A percentile compares a stretch with the other conserved stretches of the same genome.
Evolutionary conservation across 2,113 vertebrate species (phyloP).

Genomic region (Cynopterus brachyotis): DNA sequence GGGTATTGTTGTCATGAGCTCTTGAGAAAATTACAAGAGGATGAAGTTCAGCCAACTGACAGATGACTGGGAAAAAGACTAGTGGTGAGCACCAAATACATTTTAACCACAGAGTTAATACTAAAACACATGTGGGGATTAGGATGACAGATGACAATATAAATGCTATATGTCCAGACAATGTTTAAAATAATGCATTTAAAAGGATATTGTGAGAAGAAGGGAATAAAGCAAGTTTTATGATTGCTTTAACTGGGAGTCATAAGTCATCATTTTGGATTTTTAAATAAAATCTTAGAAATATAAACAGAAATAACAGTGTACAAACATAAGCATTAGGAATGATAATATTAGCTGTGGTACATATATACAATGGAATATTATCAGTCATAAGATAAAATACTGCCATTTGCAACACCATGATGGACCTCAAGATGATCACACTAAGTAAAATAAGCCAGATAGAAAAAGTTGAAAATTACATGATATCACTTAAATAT

Average conservation of each 20-base stretch:
- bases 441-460: no score
- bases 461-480: no score
- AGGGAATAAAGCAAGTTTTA: neutral
- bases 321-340: neutral
- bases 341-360: neutral
- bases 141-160: neutral
- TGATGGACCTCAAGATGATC: no score
- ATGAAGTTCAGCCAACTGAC: neutral
- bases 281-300: conserved; percentile 17
- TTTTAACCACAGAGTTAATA: neutral
- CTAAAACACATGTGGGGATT: neutral
- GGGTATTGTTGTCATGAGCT: neutral
- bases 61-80: neutral
- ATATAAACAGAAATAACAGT: neutral
- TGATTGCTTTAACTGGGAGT: neutral
- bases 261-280: neutral
- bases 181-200: neutral
- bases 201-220: neutral
- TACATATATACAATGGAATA: no score
- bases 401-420: no score
- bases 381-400: no score
- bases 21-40: neutral
- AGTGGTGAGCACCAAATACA: neutral
- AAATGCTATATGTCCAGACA: neutral
- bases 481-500: no score